A percentile compares a stretch with the other conserved stretches of the same genome.
phyloP scores from a whole-genome alignment of 2,113 vertebrate genomes.

The Myiozetetes cayanensis region DNA sequence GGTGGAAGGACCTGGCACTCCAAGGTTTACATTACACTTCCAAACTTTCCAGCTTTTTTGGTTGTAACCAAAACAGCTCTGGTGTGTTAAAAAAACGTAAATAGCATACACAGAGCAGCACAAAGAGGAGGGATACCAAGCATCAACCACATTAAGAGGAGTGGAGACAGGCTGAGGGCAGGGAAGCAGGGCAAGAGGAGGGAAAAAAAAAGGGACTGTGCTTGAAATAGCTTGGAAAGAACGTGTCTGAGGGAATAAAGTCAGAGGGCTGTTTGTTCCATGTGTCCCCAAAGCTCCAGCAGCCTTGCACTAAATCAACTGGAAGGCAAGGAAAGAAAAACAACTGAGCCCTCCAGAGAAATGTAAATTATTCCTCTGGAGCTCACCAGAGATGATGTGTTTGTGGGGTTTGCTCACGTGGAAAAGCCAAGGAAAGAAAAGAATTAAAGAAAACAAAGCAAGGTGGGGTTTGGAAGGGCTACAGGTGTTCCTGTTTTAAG shows the following conservation, averaged over 20 bases:
- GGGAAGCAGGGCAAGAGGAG: neutral
- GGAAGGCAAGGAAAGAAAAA: slow-evolving; percentile 17
- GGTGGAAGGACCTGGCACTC: neutral
- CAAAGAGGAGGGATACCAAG: slow-evolving; percentile 13
- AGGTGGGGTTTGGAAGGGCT: neutral
- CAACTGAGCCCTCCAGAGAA: neutral
- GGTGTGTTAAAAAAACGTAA: neutral
- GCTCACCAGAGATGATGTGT: neutral
- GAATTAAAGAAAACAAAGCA: neutral
- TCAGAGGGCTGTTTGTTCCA: slow-evolving; percentile 27
- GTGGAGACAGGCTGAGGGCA: slow-evolving; percentile 7
- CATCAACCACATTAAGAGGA: neutral
- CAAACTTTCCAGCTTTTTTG: neutral
- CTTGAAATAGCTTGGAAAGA: slow-evolving; percentile 56
- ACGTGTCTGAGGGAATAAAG: neutral
- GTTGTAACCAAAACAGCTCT: slow-evolving; percentile 7
- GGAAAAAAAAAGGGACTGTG: neutral
- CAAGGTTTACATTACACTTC: neutral
- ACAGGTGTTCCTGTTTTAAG: neutral
- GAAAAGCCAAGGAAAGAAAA: neutral
- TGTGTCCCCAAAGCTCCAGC: slow-evolving; percentile 8
- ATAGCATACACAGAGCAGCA: neutral
- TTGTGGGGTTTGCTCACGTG: neutral
- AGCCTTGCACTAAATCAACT: slow-evolving; percentile 30
- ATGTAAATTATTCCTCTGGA: slow-evolving; percentile 20